Base-by-base conservation (phyloP, 2,797 vertebrate species). In the Glyptemys insculpta region DNA sequence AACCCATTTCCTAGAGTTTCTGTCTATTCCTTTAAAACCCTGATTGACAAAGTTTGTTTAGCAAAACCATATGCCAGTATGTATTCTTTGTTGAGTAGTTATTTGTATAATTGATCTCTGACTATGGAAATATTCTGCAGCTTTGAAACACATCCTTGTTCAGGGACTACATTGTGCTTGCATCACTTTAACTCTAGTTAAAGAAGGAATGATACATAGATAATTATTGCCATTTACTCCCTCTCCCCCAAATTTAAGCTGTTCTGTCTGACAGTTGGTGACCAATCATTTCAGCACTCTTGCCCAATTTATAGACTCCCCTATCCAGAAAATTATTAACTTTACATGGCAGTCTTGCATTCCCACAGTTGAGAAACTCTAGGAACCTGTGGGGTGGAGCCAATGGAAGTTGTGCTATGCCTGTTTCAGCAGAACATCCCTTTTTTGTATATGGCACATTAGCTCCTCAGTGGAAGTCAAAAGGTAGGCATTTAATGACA, bases 101-200 rank as follows among this genome's bases (percentile, higher is more conserved):
- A 84, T 93, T 96, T 79, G 65, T 95, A 84, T 78, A 96, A 78
- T 37, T 79, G 81, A 68, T 81, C 76, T 83, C 83, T 91, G 57
- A 59, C 49, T 79, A n/a, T 49, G 81, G 44, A 90, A 84, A 90
- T 76, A 50, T 1, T 93, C 0, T 59, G 34, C 91, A 81, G 31
- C 12, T 8, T 89, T 41, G 49, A 92, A 95, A 81, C 4, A 8
- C 0, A 6, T 34, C 23, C 84, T 93, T 12, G n/a, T 62, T 93
- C 86, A 83, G 88, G 91, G 79, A 72, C n/a, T 23, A 37, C 2
- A 4, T 84, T 62, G 86, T 81, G 31, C 52, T 95, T 86, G 41
- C 0, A 0, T 88, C 47, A 37, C 83, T 95, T 76, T 93, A 86
- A 87, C 86, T n/a, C 62, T 95, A 81, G 62, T 92, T 80, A 84